Evolutionary conservation across 2,797 vertebrate genomes (phyloP), one percentile per base, ranked within the genome.

Genomic region (Bradypus variegatus): DNA sequence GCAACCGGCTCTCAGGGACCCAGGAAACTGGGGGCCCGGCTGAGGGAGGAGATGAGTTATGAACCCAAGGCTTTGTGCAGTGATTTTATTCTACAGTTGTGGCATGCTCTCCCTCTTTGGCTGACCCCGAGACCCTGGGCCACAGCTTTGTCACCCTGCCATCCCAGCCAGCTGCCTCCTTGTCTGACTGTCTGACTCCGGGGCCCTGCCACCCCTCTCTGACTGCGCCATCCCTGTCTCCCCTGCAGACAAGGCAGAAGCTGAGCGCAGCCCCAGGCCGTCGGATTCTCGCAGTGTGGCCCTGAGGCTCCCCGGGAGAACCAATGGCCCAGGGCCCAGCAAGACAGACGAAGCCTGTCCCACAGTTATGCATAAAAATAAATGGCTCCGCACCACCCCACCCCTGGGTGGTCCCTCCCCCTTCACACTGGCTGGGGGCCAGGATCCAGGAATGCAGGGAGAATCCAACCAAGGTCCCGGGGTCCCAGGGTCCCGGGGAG

Each of bases 251-350:
- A 13, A 6, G 29, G 19, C 62, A 62, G 41, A 15, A 58, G 36
- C 2, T 0, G 38, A 9, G 60, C 14, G 5, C 27, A 5, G 0
- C 23, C 45, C 9, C 3, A 4, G 31, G 65, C 19, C 6, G 58
- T 60, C 55, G 12, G 8, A 8, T 10, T 6, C 4, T 9, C 4
- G 31, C 85, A 31, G 38, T 6, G 76, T 38, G 48, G 8, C 36
- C 60, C 67, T 18, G 48, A 45, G 4, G 75, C 18, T 58, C 12
- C 65, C 60, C 8, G 55, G 29, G 45, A 65, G 29, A 72, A 27
- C 2, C 72, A 41, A 18, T 11, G n/a, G 41, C 27, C 53, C 50
- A 36, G 53, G 55, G 7, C 5, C 48, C 12, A 7, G 1, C 38
- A 1, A 38, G 75, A n/a, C 75, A 33, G 10, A 18, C 1, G 12